phyloP scores from a whole-genome alignment of 2,888 invertebrate species.

The Parnassius smintheus region DNA sequence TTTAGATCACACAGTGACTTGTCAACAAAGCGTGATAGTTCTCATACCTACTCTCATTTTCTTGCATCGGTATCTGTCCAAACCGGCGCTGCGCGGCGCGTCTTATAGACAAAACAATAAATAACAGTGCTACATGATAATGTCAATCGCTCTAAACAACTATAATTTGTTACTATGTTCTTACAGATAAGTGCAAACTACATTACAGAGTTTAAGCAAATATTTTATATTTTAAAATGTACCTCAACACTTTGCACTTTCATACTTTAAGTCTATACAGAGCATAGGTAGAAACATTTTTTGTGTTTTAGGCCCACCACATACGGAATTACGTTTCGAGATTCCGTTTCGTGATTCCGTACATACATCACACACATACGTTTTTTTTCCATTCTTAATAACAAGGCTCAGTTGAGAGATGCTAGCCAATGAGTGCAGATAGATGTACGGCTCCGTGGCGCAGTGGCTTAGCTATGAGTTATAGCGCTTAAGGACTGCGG shows the following conservation, averaged over 20 bases:
- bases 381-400: too few relatives aligned
- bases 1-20: constrained; percentile 5
- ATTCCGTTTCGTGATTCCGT: too few relatives aligned
- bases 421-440: too few relatives aligned
- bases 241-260: too few relatives aligned
- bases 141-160: constrained; percentile 18
- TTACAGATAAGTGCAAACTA: constrained; percentile 14
- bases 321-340: too few relatives aligned
- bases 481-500: too few relatives aligned
- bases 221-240: constrained; percentile 1
- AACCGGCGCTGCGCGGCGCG: background rate
- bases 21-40: constrained; percentile 10
- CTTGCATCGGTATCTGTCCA: constrained; percentile 9
- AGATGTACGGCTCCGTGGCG: too few relatives aligned
- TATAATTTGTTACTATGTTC: constrained; percentile 12
- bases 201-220: constrained; percentile 6
- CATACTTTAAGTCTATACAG: too few relatives aligned
- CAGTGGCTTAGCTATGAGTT: too few relatives aligned
- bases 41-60: constrained; percentile 16
- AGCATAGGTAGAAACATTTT: background rate
- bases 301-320: background rate
- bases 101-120: constrained; percentile 25
- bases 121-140: constrained; percentile 19
- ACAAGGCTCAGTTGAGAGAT: too few relatives aligned
- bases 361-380: too few relatives aligned